A percentile compares a stretch with the other conserved stretches of the same genome.
These are phyloP conservation scores for Brachynemurus nebulosus DNA, from an alignment of 2,888 invertebrate genomes.

Conservation along the genomic window DNA sequence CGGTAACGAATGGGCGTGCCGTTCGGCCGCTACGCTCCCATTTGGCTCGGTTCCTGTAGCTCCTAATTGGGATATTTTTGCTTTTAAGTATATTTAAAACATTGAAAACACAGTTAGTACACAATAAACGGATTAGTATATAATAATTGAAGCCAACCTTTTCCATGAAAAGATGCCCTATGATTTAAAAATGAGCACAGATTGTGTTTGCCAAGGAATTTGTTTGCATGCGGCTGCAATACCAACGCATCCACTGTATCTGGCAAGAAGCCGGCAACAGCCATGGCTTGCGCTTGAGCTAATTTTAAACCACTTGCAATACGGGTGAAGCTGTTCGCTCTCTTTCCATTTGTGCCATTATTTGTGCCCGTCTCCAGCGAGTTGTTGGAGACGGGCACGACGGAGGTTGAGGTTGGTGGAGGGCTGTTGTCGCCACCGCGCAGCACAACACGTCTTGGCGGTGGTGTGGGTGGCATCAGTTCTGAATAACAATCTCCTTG, in stretches of 20 bases:
- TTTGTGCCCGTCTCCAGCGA: not conserved
- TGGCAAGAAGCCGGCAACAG: slow-evolving; percentile 50
- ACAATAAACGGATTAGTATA: not conserved
- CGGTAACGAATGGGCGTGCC: slow-evolving; percentile 52
- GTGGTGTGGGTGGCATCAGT: slow-evolving; percentile 46
- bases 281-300: slow-evolving; percentile 59
- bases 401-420: not conserved
- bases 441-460: slow-evolving; percentile 35
- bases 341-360: slow-evolving; percentile 4
- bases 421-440: slow-evolving; percentile 22
- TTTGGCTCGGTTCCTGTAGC: slow-evolving; percentile 38
- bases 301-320: slow-evolving; percentile 55
- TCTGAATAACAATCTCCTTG: slow-evolving; percentile 33
- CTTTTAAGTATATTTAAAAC: no score
- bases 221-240: slow-evolving; percentile 28
- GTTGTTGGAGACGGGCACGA: not conserved
- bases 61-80: no score
- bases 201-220: slow-evolving; percentile 27
- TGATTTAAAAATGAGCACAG: slow-evolving; percentile 35
- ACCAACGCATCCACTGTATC: slow-evolving; percentile 22
- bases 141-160: slow-evolving; percentile 37
- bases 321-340: slow-evolving; percentile 34
- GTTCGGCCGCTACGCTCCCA: slow-evolving; percentile 41
- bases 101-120: not conserved
- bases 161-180: slow-evolving; percentile 50